Base-by-base conservation (phyloP, 2,113 vertebrate genomes). In the Vulpes ferrilata region DNA sequence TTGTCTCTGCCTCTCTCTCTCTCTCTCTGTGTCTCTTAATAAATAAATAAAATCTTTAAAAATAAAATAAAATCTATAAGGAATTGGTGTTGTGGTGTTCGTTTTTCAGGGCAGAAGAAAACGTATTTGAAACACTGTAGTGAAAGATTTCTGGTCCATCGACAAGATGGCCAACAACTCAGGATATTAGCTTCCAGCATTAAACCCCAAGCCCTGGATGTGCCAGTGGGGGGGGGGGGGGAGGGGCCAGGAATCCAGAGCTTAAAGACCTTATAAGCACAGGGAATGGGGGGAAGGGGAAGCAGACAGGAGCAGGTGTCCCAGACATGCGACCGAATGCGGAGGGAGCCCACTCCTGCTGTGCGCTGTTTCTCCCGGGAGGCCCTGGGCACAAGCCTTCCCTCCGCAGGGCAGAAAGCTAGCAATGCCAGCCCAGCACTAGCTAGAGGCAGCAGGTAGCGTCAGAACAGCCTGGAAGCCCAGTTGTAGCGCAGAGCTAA, bases 21-120 rank as follows among this genome's bases (percentile, higher is more conserved):
- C 35, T 74, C 35, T 73, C 35, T 74, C 35, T 62, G 9, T 62
- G 22, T 62, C 9, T 62, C 60, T 25, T 25, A 74, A 74, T 22
- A 43, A 74, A 38, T 74, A 43, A 43, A 20, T 12, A 74, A 74
- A 25, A 25, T 73, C 1, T 43, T 43, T 38, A 38, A 73, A 23
- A 60, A 60, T 5, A 60, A 73, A 38, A 73, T 22, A 81, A 96
- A 92, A 74, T 20, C 20, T 65, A 57, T 57, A 55, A 83, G 78
- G n/a, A 86, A 35, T 43, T 74, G 74, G 74, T 11, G 11, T 67
- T 85, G 30, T 64, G 23, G 22, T 7, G 6, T 64, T 65, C 10
- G 1, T 16, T 43, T 78, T 59, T 59, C 43, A 55, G 57, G 25
- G 17, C 55, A 78, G n/a, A 48, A 78, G 32, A 80, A 93, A 80